Evolutionary conservation across 2,797 vertebrate species (phyloP), one percentile per base, ranked within the genome.

Genomic region (Malurus leucopterus): DNA sequence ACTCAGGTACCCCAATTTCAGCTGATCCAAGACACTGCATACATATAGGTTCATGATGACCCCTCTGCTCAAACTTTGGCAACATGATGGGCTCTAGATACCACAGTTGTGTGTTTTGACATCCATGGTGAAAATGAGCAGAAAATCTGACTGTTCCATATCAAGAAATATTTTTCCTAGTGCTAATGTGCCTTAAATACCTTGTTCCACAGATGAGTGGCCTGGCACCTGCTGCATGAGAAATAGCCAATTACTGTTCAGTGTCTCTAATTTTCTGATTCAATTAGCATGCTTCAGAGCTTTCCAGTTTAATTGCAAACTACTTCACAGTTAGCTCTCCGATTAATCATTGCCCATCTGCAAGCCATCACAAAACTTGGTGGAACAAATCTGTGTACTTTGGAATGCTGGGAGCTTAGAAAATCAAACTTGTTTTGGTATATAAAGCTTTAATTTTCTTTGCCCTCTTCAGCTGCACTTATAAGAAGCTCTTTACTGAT

Each of bases 211-310:
- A 99, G 98, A 98, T 98, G 98, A 99, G 98, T 98, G 98, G 98
- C 98, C 98, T 98, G 98, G 98, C 99, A 99, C 99, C 99, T 99
- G 99, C 99, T 99, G 98, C 98, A 99, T 98, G 97, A 98, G 97
- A 98, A 98, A 98, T 98, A 98, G 98, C 98, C 98, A 99, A 99
- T 99, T 99, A 99, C 98, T 98, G 98, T 96, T 98, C 98, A 98
- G 98, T 99, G 98, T 98, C 98, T 98, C 98, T 99, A 99, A 99
- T 99, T 99, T 99, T 99, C 99, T 99, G 98, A 99, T 99, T 99
- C 98, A 99, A 99, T 99, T 99, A 99, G 98, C 98, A 99, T 99
- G 99, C 99, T 99, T 99, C 98, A 99, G 98, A 99, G 99, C 98
- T 98, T 99, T 99, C 98, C 98, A 98, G 98, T 98, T 98, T 99